Evolutionary conservation across 2,113 vertebrate genomes (phyloP).

Genomic region (Agelaius phoeniceus): DNA sequence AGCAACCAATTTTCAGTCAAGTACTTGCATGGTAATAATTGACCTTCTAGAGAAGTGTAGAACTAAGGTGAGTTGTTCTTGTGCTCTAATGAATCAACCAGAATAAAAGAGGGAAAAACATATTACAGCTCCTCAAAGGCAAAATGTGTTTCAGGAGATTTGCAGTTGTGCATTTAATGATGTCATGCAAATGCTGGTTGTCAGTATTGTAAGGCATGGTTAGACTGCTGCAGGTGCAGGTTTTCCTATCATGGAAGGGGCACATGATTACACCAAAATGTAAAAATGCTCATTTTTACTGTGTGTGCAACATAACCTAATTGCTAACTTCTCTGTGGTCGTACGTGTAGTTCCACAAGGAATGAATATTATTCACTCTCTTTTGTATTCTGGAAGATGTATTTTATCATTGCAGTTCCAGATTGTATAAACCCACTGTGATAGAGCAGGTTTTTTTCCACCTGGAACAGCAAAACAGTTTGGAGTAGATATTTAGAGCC

Average conservation of each 20-base stretch:
- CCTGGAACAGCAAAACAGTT: not conserved
- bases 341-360: not conserved
- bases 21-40: not conserved
- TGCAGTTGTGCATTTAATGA: not conserved
- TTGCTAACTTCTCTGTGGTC: not conserved
- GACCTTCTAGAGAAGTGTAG: not conserved
- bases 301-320: not conserved
- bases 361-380: not conserved
- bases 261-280: not conserved
- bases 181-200: fast-evolving
- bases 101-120: not conserved
- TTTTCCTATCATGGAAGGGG: not conserved
- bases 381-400: not conserved
- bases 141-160: not conserved
- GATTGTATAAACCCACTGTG: not conserved
- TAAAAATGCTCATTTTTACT: not conserved
- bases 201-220: not conserved
- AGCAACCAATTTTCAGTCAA: not conserved
- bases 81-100: not conserved
- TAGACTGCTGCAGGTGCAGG: not conserved
- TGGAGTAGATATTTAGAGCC: not conserved
- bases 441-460: not conserved
- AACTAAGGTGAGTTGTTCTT: not conserved
- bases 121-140: not conserved
- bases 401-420: not conserved